Conservation (phyloP, 1,140 invertebrate species). For the Meloidogyne floridensis region DNA sequence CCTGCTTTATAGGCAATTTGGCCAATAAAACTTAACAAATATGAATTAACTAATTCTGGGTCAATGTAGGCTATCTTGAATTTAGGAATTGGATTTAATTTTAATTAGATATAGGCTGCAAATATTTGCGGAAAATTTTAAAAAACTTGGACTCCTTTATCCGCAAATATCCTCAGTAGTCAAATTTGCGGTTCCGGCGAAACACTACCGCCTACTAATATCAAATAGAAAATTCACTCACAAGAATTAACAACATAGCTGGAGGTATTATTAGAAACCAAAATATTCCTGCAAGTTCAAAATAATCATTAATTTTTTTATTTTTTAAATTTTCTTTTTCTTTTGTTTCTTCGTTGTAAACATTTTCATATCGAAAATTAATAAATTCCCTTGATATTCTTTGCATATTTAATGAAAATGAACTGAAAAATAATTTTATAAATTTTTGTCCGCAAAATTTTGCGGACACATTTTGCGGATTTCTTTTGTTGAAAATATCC, state of each 20-base stretch:
- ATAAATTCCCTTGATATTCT: constrained; percentile 48
- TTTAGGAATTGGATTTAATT: too few species aligned
- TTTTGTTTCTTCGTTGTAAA: not conserved
- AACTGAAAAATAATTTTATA: constrained; percentile 25
- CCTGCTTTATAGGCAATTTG: constrained; percentile 40
- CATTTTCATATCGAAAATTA: constrained; percentile 49
- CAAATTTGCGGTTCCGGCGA: too few species aligned
- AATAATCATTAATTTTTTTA: constrained; percentile 25
- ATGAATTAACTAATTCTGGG: constrained; percentile 39
- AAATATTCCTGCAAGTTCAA: constrained; percentile 25
- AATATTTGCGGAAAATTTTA: not conserved
- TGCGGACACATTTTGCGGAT: not conserved
- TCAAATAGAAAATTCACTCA: constrained; percentile 17
- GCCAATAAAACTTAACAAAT: constrained; percentile 19
- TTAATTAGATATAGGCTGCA: constrained; percentile 8
- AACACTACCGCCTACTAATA: not conserved
- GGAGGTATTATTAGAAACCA: constrained; percentile 36
- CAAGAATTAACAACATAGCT: constrained; percentile 35
- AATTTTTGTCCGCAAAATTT: not conserved
- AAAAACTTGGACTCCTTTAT: too few species aligned
- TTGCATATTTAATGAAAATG: constrained; percentile 42
- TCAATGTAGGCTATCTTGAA: constrained; percentile 44
- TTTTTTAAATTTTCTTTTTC: constrained; percentile 3
- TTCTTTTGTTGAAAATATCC: too few species aligned
- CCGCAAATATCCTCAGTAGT: too few species aligned